Evolutionary conservation across 1,140 invertebrate species (phyloP), one percentile per base, ranked within the genome.

Genomic region (Himalopsyche phryganea): DNA sequence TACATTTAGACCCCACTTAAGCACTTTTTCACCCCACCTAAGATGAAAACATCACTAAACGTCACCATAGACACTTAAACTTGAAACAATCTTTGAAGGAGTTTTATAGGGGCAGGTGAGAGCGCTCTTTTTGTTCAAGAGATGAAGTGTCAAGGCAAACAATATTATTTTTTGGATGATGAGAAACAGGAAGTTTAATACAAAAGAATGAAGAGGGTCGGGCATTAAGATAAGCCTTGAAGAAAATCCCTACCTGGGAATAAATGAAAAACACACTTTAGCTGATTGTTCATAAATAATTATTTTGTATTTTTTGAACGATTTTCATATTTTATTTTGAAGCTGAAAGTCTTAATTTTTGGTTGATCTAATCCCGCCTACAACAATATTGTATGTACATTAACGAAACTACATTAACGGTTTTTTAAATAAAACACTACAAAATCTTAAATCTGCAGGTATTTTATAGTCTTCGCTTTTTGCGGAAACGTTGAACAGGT

Each of bases 61-160:
- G 60, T 62, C 60, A 62, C 49, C 38, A 15, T 32, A 19, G 41
- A 51, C 50, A 57, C 60, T 62, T 50, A 38, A 47, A 61, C 36
- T 58, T 58, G 60, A 58, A 62, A 62, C 60, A 62, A 58, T 62
- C 50, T 62, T 58, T 41, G 57, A 44, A 50, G 58, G 54, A 50
- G 60, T 45, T 54, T 51, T 53, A 36, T 41, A 51, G 44, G 45
- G 50, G 50, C 61, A 63, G 61, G 61, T 63, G 61, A 63, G 52
- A 55, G 44, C 48, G 28, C 23, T 23, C 47, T 51, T 33, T 55
- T 46, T 52, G 32, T 40, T 20, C 55, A 15, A 14, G 48, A 62
- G 56, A 63, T 63, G 55, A 63, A 63, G 61, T 63, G 56, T 55
- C 61, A 58, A 58, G 40, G 46, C 61, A 63, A 63, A 63, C 61